These are phyloP conservation scores for Nezara viridula DNA, from an alignment of 2,888 invertebrate genomes.

Conservation along the genomic window DNA sequence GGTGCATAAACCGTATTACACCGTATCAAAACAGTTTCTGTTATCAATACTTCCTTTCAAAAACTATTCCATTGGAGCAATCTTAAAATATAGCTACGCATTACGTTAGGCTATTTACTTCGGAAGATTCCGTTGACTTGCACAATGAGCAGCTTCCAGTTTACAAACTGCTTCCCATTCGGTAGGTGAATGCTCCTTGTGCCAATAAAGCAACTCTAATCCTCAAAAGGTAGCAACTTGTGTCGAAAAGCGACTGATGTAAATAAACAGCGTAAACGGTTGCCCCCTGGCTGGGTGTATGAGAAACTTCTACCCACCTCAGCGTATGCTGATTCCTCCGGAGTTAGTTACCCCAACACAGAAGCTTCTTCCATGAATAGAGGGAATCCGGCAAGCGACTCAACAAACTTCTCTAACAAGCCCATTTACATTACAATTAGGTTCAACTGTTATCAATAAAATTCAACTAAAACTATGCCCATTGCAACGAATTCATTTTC, in stretches of 20 bases:
- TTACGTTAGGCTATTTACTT: background rate
- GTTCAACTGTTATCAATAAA: conserved; percentile 45
- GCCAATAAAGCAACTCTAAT: background rate
- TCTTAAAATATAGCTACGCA: background rate
- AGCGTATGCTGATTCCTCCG: conserved; percentile 32
- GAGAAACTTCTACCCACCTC: background rate
- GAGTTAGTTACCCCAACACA: background rate
- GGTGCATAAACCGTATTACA: too few relatives aligned
- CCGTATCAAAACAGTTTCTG: background rate
- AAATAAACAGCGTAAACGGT: conserved; percentile 33
- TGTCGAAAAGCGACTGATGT: background rate
- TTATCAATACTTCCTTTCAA: background rate
- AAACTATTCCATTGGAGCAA: background rate
- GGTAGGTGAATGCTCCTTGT: background rate
- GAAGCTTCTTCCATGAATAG: conserved; percentile 41
- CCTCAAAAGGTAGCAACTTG: conserved; percentile 9
- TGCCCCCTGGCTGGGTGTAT: background rate
- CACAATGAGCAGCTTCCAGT: background rate
- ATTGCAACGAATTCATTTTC: background rate
- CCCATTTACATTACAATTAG: conserved; percentile 56
- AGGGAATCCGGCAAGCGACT: conserved; percentile 13
- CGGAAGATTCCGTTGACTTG: background rate
- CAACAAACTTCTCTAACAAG: conserved; percentile 53
- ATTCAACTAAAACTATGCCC: conserved; percentile 51
- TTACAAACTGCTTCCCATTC: background rate